Base-by-base conservation (phyloP, 2,888 invertebrate species). In the Apeira syringaria region DNA sequence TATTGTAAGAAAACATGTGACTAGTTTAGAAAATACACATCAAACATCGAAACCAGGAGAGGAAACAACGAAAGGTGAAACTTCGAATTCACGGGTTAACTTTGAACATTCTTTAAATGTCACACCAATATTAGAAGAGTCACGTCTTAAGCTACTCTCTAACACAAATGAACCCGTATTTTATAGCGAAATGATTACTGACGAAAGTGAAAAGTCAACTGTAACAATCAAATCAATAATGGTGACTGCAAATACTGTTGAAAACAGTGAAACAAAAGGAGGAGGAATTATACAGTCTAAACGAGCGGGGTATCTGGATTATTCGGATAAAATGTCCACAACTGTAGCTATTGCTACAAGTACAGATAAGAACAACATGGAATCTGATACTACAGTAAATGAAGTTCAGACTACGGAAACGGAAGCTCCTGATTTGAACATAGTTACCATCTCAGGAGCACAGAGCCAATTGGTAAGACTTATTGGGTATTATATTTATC, bases 291-390 rank as follows among this genome's bases (percentile, higher is more conserved):
- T 82, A 8, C 67, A 72, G 30, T 74, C 83, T 4, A 80, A 68
- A 59, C 64, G 84, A 50, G 86, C 74, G 24, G 86, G 86, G 2
- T 85, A 70, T 50, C 54, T 81, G 50, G 74, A 85, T 52, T 72
- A 73, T 31, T 75, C 78, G 9, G 62, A 61, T 22, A 73, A 61
- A 50, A 47, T 53, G 8, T 37, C 47, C 5, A 44, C 49, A 10
- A 37, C 46, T n/a, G 6, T 32, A 15, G 12, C 7, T 30, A 56
- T 8, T 31, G 6, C 9, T 4, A 34, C 1, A 36, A 46, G 43
- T 42, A 34, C 34, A 46, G 10, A 52, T 47, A 26, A 5, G 7
- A 4, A 5, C 1, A 7, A 20, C 44, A 8, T 42, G 38, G 2
- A 29, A 37, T 40, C 22, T n/a, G 28, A 42, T 5, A 64, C 58